Evolutionary conservation across 2,113 vertebrate genomes (phyloP), one percentile per base, ranked within the genome.

Genomic region (Salvelinus namaycush): DNA sequence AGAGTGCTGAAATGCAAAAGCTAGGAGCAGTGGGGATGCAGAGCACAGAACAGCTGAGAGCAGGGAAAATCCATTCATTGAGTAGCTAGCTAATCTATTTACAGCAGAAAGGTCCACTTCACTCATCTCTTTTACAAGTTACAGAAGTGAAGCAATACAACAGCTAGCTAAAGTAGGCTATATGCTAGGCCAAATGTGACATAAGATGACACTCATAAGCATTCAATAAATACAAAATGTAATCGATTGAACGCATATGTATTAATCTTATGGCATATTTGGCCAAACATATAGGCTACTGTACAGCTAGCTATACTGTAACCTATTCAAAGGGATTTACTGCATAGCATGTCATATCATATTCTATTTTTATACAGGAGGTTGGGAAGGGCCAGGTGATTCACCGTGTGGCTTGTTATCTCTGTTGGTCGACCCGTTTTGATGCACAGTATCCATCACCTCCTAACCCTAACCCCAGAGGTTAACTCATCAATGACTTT

Each of bases 401-500:
- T 91, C 93, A 94, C 91, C 80, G 89, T 89, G 87, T 90, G 39
- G 90, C 93, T 94, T 94, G 91, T 94, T 93, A 94, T 93, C 89
- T 88, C 87, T 87, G 86, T 91, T 88, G 89, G 90, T 92, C 86
- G 87, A 73, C 79, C 83, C 82, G 83, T 39, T 84, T 79, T 79
- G 84, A 92, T 88, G 86, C 87, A 86, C 84, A 82, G 85, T 92
- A 92, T 93, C 91, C 91, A 93, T 94, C 93, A 93, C 89, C 86
- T 90, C 11, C 82, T 91, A 92, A 92, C 91, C 82, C 79, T 87
- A 88, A 91, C 92, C 88, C 91, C 89, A 86, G 90, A 95, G 93
- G 93, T 94, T 92, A 94, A 93, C 91, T 92, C 93, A 91, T 94
- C 89, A 93, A 94, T 94, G 93, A 93, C 89, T 87, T 78, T 92